A percentile compares a stretch with the other conserved stretches of the same genome.
Evolutionary conservation across 2,888 invertebrate species (phyloP).

Genomic region (Biston betularia): DNA sequence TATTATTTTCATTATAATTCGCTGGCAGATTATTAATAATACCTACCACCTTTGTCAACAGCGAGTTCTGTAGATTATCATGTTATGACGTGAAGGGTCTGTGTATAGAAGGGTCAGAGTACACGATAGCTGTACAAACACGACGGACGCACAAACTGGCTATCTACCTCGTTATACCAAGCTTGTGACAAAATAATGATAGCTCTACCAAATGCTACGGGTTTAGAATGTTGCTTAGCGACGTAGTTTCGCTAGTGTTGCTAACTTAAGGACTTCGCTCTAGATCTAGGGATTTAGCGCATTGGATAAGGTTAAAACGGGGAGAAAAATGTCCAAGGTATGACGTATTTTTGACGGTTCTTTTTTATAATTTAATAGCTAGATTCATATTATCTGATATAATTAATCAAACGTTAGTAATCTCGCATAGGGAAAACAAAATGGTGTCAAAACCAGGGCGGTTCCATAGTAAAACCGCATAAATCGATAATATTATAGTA

Average conservation of each 20-base stretch:
- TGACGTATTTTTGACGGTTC: too few species aligned
- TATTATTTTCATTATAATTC: slow-evolving; percentile 8
- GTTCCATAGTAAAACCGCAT: too few species aligned
- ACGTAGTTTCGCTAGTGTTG: background rate
- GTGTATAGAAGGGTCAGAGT: slow-evolving; percentile 19
- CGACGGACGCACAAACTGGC: background rate
- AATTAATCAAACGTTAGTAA: too few species aligned
- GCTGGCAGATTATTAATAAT: background rate
- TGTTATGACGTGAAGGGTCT: slow-evolving; percentile 25
- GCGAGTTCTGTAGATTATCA: slow-evolving; percentile 22
- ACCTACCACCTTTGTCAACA: slow-evolving; percentile 18
- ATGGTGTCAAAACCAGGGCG: too few species aligned
- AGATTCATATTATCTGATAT: too few species aligned
- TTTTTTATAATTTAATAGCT: too few species aligned
- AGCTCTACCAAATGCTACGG: background rate
- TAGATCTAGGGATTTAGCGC: too few species aligned
- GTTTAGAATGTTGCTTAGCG: background rate
- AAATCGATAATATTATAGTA: too few species aligned
- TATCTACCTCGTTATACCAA: background rate
- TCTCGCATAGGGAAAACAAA: too few species aligned
- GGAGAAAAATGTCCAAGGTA: too few species aligned
- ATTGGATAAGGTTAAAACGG: too few species aligned
- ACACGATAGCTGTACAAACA: slow-evolving; percentile 14
- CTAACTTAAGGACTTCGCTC: too few species aligned
- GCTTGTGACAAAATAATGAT: slow-evolving; percentile 7